phyloP scores from a whole-genome alignment of 1,140 invertebrate genomes.

The Chelonus insularis region DNA sequence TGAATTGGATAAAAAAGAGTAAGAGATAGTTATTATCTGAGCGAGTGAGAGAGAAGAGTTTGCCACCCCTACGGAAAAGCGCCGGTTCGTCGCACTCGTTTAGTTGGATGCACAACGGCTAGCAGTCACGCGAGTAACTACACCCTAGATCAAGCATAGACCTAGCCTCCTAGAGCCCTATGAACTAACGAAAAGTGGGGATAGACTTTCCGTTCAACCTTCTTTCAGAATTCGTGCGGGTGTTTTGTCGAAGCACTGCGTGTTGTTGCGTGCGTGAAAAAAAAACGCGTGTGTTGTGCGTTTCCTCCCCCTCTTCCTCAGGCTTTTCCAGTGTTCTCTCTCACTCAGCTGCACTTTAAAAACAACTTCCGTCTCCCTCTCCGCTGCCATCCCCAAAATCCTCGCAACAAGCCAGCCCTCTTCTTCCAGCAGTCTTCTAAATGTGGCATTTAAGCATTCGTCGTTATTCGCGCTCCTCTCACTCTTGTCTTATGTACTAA shows the following conservation, averaged over 20 bases:
- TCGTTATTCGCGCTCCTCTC: constrained; percentile 28
- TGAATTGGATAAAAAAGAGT: background rate
- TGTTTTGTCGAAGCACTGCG: constrained; percentile 33
- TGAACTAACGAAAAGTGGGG: constrained; percentile 13
- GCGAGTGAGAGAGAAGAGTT: background rate
- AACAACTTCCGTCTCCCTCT: background rate
- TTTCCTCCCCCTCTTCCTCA: constrained; percentile 1
- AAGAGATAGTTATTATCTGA: background rate
- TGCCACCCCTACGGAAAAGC: constrained; percentile 14
- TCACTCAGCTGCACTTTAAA: constrained; percentile 10
- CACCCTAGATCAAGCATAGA: too few species aligned
- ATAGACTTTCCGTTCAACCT: constrained; percentile 42
- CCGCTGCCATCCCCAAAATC: constrained; percentile 19
- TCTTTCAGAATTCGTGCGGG: constrained; percentile 54
- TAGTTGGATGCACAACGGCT: background rate
- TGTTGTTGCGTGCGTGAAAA: constrained; percentile 29
- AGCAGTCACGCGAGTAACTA: constrained; percentile 12
- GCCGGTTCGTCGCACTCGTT: constrained; percentile 1
- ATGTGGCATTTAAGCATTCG: constrained; percentile 33
- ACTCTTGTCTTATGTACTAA: background rate
- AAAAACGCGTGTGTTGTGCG: constrained; percentile 33
- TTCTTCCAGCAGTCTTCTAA: constrained; percentile 29
- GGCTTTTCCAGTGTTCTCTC: background rate
- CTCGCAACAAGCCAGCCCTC: constrained; percentile 20
- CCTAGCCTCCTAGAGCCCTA: constrained; percentile 6